Percentiles rank a stretch among this genome's conserved stretches.
Conservation (phyloP, 2,113 vertebrate species). For the Phyllopteryx taeniolatus region DNA sequence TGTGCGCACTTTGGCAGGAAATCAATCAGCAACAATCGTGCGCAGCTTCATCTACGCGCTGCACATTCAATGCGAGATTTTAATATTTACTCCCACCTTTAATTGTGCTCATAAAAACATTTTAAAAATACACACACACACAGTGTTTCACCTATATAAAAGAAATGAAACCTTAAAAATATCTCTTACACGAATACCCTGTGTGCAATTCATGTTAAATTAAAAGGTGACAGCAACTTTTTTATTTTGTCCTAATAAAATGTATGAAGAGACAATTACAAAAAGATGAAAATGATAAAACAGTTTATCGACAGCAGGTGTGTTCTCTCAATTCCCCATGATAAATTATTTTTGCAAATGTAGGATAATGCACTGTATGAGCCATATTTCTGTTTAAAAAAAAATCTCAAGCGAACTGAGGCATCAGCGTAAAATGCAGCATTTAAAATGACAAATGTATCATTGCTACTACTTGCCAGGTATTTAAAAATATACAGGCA, state of each 20-base stretch:
- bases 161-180: neutral
- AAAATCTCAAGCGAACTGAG: neutral
- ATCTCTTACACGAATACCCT: neutral
- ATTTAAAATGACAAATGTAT: neutral
- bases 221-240: neutral
- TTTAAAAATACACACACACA: neutral
- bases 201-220: neutral
- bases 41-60: slow-evolving; percentile 26
- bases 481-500: slow-evolving; percentile 6
- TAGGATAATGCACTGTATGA: neutral
- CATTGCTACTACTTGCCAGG: neutral
- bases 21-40: slow-evolving; percentile 30
- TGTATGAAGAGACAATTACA: slow-evolving; percentile 15
- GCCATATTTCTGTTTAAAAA: neutral
- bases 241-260: neutral
- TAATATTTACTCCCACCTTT: neutral
- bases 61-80: neutral
- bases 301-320: neutral
- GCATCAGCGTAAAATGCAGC: neutral
- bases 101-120: neutral
- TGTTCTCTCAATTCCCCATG: neutral
- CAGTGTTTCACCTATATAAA: neutral
- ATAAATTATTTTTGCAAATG: neutral
- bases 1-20: slow-evolving; percentile 35
- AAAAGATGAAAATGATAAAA: slow-evolving; percentile 8